phyloP scores from a whole-genome alignment of 2,888 invertebrate species.

The Dasypolia templi region DNA sequence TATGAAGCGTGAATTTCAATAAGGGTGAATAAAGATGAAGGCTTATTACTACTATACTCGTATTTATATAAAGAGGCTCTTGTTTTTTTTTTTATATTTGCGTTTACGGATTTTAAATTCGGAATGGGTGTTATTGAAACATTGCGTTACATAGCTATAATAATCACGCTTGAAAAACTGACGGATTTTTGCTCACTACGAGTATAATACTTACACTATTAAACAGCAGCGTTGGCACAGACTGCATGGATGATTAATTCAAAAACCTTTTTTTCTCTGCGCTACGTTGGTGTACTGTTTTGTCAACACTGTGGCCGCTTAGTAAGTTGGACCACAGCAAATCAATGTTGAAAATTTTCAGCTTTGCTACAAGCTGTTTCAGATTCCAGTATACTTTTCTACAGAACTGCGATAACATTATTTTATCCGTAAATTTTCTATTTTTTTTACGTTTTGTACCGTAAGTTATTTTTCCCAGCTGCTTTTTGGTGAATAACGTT shows the following conservation, averaged over 20 bases:
- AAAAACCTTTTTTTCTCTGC: background rate
- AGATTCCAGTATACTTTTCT: conserved; percentile 42
- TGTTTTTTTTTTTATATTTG: background rate
- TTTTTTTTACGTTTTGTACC: conserved; percentile 18
- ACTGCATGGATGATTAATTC: background rate
- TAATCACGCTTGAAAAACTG: background rate
- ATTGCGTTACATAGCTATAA: too few species aligned
- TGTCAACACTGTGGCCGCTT: conserved; percentile 9
- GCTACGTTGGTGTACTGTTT: conserved; percentile 10
- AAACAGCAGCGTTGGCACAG: background rate
- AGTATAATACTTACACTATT: background rate
- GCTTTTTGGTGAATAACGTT: conserved; percentile 22
- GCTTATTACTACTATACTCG: too few species aligned
- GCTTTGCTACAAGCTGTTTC: conserved; percentile 47
- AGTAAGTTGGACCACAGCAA: conserved; percentile 37
- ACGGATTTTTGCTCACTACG: background rate
- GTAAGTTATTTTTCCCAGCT: conserved; percentile 33
- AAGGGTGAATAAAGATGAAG: background rate
- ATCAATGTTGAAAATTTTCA: conserved; percentile 55
- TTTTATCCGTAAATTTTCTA: conserved; percentile 26
- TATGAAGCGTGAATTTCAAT: background rate
- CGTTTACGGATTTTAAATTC: conserved; percentile 1
- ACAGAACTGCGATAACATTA: conserved; percentile 25
- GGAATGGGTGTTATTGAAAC: too few species aligned
- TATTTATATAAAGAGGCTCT: too few species aligned